Percentiles rank a stretch among this genome's conserved stretches.
Conservation (phyloP, 2,113 vertebrate genomes). For the Rhizomys pruinosus region DNA sequence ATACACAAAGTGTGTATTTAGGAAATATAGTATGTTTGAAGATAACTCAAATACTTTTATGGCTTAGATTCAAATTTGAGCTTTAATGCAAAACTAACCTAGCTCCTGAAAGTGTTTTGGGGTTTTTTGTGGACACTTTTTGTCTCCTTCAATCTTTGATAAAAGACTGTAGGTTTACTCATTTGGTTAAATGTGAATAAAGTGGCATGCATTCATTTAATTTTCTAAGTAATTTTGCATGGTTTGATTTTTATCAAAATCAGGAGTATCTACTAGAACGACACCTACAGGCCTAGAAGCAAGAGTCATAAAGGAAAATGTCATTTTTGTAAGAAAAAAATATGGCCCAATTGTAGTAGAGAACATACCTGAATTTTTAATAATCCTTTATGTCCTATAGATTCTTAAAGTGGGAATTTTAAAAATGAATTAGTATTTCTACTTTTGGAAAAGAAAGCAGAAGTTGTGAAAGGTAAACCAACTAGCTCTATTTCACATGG, state of each 20-base stretch:
- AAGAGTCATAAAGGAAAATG: constrained; percentile 22
- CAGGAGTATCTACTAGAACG: neutral
- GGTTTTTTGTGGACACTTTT: constrained; percentile 15
- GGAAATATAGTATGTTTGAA: constrained; percentile 28
- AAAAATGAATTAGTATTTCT: neutral
- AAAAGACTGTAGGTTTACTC: constrained; percentile 8
- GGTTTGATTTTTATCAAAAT: neutral
- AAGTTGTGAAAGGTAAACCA: constrained; percentile 43
- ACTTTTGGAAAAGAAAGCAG: neutral
- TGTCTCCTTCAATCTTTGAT: neutral
- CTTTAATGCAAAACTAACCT: neutral
- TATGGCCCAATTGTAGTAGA: constrained; percentile 1
- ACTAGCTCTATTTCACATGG: neutral
- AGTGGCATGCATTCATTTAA: neutral
- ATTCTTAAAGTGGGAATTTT: neutral
- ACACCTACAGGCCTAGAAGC: constrained; percentile 32
- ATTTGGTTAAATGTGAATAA: constrained; percentile 39
- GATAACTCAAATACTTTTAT: constrained; percentile 16
- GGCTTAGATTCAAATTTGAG: constrained; percentile 13
- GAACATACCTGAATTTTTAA: constrained; percentile 14
- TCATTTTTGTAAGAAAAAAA: constrained; percentile 4
- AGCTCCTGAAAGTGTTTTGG: constrained; percentile 10
- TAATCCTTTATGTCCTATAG: neutral
- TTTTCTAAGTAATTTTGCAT: neutral
- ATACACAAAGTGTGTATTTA: constrained; percentile 53